Conservation (phyloP, 2,797 vertebrate species). For the Enteromius unitaeniatus region DNA sequence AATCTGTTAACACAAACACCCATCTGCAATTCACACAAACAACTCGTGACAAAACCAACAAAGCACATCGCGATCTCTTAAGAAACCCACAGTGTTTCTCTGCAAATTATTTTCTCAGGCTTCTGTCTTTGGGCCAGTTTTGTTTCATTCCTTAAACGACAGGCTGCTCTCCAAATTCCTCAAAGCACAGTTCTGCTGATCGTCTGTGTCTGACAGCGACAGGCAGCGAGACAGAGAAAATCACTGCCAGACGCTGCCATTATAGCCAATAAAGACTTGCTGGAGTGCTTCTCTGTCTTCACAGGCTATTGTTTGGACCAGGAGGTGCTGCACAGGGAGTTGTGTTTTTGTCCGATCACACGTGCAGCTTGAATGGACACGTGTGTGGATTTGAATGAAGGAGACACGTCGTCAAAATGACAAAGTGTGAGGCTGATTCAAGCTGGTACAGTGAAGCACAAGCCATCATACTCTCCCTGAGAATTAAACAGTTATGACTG, state of each 20-base stretch:
- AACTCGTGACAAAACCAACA: conserved; percentile 31
- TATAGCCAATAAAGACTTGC: conserved; percentile 38
- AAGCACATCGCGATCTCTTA: conserved; percentile 11
- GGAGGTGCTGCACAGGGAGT: neutral
- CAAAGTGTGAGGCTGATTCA: conserved; percentile 28
- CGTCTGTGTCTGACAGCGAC: conserved; percentile 8
- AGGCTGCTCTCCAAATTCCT: conserved; percentile 34
- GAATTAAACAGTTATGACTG: conserved; percentile 30
- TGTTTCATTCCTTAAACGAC: conserved; percentile 26
- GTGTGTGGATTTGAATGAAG: conserved; percentile 33
- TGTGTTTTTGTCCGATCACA: conserved; percentile 11
- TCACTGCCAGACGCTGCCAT: conserved; percentile 34
- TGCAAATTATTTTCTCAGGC: conserved; percentile 19
- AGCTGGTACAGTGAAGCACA: neutral
- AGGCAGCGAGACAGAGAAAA: conserved; percentile 24
- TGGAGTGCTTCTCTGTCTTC: conserved; percentile 32
- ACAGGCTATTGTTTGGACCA: conserved; percentile 29
- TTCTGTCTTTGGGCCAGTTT: conserved; percentile 35
- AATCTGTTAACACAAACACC: conserved; percentile 44
- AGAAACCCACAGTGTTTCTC: neutral
- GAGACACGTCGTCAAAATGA: conserved; percentile 16
- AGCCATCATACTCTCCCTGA: conserved; percentile 7
- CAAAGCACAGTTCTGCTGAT: conserved; percentile 23
- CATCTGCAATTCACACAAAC: conserved; percentile 43
- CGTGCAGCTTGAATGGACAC: conserved; percentile 7